These are phyloP conservation scores for Eupelmus urozonus DNA, from an alignment of 2,888 invertebrate species.

Conservation along the genomic window DNA sequence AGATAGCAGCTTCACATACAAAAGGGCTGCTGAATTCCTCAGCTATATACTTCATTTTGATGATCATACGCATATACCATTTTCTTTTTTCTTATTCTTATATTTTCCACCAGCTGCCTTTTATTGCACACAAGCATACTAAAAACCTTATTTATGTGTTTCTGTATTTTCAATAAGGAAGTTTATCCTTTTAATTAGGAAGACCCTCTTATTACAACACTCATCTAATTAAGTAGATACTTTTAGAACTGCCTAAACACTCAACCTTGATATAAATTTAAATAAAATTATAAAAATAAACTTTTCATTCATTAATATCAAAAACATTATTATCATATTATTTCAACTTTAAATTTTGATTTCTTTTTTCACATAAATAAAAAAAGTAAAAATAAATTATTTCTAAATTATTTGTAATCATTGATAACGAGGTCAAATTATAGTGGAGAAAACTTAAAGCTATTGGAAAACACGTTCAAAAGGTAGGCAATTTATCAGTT, in stretches of 20 bases:
- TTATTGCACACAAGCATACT: conserved; percentile 56
- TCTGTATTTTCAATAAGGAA: conserved; percentile 46
- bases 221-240: no score
- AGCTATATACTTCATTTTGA: conserved; percentile 50
- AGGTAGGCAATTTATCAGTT: conserved; percentile 21
- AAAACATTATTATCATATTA: neutral
- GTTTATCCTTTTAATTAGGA: neutral
- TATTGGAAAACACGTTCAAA: conserved; percentile 19
- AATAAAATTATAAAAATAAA: neutral
- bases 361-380: no score
- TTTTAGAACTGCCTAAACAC: conserved; percentile 18
- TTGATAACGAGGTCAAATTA: no score
- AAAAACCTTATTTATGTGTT: conserved; percentile 26
- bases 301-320: conserved; percentile 9
- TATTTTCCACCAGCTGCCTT: conserved; percentile 67
- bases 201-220: neutral
- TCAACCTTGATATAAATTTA: conserved; percentile 14
- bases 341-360: conserved; percentile 13
- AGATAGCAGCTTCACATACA: conserved; percentile 75
- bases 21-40: conserved; percentile 74
- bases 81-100: conserved; percentile 61
- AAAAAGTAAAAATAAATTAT: no score
- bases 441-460: neutral
- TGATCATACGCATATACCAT: conserved; percentile 52
- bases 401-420: no score